Percentiles rank a stretch among this genome's conserved stretches.
Evolutionary conservation across 2,113 vertebrate genomes (phyloP).

Genomic region (Zosterops borbonicus): DNA sequence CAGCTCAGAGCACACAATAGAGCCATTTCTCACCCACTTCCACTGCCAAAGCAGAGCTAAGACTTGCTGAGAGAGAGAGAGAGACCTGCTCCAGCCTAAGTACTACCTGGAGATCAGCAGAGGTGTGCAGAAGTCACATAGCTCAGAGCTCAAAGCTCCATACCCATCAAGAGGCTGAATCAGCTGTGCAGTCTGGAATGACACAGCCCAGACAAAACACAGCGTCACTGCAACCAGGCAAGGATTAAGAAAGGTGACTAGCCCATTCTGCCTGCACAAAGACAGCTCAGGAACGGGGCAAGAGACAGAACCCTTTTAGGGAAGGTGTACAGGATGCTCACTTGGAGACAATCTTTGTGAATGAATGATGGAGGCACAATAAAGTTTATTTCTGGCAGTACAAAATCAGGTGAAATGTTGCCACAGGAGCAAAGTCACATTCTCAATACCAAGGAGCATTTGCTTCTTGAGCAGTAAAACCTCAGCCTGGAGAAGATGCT

Average conservation of each 20-base stretch:
- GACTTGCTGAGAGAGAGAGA: background rate
- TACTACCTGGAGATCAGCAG: background rate
- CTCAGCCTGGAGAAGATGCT: background rate
- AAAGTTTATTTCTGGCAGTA: background rate
- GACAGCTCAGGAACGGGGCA: background rate
- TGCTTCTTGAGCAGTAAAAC: background rate
- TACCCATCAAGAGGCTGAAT: background rate
- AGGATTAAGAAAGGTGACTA: background rate
- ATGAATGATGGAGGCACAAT: background rate
- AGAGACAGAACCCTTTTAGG: background rate
- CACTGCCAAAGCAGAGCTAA: background rate
- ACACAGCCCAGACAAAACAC: background rate
- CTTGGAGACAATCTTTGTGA: background rate
- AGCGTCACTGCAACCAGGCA: background rate
- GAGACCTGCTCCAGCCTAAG: background rate
- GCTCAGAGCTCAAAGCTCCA: background rate
- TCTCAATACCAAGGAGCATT: background rate
- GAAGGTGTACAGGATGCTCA: background rate
- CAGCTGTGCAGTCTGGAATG: background rate
- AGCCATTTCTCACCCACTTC: background rate
- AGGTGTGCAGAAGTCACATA: background rate
- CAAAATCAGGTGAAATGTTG: background rate
- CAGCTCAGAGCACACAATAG: background rate
- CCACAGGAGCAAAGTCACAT: background rate
- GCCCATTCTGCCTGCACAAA: background rate